phyloP scores from a whole-genome alignment of 2,113 vertebrate genomes.

The Camelus bactrianus region DNA sequence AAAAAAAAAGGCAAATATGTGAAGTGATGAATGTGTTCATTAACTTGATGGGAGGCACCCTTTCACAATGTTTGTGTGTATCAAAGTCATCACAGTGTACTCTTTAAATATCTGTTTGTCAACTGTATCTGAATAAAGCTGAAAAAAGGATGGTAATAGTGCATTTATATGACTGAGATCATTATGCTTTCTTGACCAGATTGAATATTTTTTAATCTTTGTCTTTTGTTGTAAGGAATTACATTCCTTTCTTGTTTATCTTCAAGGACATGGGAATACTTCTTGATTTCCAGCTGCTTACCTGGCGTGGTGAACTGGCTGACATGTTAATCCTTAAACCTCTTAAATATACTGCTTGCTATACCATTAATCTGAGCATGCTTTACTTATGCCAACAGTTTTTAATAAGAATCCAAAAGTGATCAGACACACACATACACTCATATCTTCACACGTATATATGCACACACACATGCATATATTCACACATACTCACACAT shows the following conservation, averaged over 20 bases:
- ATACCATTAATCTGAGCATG: not conserved
- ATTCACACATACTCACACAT: not conserved
- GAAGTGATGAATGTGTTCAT: not conserved
- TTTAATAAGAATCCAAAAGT: not conserved
- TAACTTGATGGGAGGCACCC: not conserved
- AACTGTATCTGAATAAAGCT: not conserved
- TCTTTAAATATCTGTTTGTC: not conserved
- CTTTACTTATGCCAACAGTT: not conserved
- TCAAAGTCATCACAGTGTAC: not conserved
- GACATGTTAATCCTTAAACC: slow-evolving; percentile 43
- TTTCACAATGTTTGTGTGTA: not conserved
- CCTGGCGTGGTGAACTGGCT: not conserved
- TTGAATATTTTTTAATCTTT: slow-evolving; percentile 7
- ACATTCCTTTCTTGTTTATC: slow-evolving; percentile 35
- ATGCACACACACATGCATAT: not conserved
- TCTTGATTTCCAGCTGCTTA: slow-evolving; percentile 42
- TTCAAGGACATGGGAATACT: slow-evolving; percentile 40
- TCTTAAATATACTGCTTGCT: slow-evolving; percentile 42
- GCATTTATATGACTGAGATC: not conserved
- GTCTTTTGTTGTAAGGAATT: not conserved
- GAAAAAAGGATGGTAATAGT: not conserved
- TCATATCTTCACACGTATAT: not conserved
- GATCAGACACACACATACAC: not conserved
- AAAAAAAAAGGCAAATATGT: not conserved
- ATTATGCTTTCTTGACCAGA: not conserved